Percentiles rank a stretch among this genome's conserved stretches.
These are phyloP conservation scores for Coenonympha glycerion DNA, from an alignment of 2,888 invertebrate species.

Conservation along the genomic window DNA sequence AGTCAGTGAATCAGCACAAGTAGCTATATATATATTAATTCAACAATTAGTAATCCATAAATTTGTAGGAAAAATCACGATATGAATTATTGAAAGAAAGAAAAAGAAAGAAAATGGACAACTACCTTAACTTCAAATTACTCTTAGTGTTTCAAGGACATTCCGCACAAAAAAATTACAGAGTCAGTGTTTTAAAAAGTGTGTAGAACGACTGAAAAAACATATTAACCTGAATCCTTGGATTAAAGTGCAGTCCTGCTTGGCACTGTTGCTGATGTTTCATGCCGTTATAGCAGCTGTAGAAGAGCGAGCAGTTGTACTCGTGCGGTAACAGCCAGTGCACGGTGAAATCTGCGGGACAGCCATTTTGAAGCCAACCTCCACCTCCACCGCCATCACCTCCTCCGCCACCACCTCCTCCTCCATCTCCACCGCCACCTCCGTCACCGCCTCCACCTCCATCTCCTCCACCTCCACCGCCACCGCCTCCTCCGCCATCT, in stretches of 20 bases:
- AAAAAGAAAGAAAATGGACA: no score
- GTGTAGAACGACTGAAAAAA: no score
- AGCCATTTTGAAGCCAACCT: constrained; percentile 28
- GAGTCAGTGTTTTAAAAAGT: no score
- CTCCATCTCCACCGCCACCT: constrained; percentile 3
- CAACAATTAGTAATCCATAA: no score
- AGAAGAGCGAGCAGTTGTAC: constrained; percentile 39
- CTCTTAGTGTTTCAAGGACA: no score
- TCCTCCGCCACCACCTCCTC: background rate
- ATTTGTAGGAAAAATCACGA: no score
- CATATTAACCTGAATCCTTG: constrained; percentile 13
- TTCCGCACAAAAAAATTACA: no score
- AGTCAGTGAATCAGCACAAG: no score
- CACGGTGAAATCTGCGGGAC: constrained; percentile 34
- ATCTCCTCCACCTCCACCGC: background rate
- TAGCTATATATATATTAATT: no score
- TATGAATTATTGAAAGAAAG: no score
- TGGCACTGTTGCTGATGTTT: constrained; percentile 26
- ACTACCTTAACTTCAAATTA: no score
- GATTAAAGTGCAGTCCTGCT: constrained; percentile 23
- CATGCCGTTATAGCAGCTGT: constrained; percentile 40
- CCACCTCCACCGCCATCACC: background rate
- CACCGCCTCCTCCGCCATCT: constrained; percentile 1
- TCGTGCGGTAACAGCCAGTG: constrained; percentile 38
- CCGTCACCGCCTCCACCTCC: background rate